These are phyloP conservation scores for Tetragnatha versicolor DNA, from an alignment of 1,140 invertebrate species.

Conservation along the genomic window DNA sequence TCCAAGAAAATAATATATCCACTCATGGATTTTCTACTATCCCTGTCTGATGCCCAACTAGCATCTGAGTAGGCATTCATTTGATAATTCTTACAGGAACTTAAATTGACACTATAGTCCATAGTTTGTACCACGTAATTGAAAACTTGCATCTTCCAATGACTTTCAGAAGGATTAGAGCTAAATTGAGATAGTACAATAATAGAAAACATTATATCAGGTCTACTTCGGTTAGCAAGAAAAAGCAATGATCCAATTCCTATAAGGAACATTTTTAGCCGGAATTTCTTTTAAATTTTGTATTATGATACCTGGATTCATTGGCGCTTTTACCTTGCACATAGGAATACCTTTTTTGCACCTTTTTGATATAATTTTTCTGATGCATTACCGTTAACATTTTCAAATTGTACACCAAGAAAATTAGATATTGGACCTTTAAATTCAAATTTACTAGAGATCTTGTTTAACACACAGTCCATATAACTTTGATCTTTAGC, in stretches of 20 bases:
- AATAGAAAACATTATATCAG: no score
- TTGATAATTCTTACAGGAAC: not conserved
- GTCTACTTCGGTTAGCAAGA: not conserved
- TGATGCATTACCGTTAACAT: not conserved
- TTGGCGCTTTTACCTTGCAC: not conserved
- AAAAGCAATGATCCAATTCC: not conserved
- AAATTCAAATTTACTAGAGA: not conserved
- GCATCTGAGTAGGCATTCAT: not conserved
- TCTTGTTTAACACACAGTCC: not conserved
- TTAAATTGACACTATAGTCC: not conserved
- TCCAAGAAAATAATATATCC: constrained; percentile 61
- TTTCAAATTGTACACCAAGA: not conserved
- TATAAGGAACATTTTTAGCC: not conserved
- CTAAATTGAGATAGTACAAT: no score
- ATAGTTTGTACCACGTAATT: not conserved
- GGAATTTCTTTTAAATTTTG: not conserved
- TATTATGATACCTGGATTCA: not conserved
- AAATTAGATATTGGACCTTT: not conserved
- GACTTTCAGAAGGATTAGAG: not conserved
- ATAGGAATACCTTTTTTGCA: not conserved
- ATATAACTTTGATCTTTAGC: no score
- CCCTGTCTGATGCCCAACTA: not conserved
- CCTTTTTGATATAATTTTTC: not conserved
- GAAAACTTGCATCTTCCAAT: not conserved
- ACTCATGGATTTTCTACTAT: constrained; percentile 59